Base-by-base conservation (phyloP, 23 tunicate genomes). In the Corella eumyota region DNA sequence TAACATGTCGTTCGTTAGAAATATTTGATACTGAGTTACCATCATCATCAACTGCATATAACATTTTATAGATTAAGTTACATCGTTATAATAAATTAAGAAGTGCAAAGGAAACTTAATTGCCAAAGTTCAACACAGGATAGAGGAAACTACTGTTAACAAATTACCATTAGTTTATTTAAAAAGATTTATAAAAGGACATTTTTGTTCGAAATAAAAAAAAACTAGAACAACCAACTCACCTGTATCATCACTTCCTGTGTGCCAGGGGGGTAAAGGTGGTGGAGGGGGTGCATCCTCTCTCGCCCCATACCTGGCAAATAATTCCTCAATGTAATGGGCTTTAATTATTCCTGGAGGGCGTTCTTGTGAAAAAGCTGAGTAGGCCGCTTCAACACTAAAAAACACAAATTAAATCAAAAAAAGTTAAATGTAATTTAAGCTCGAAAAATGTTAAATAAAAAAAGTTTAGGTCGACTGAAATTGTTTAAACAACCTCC, bases 301-400 rank as follows among this genome's bases (percentile, higher is more conserved):
- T 6, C 53, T 75, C 31, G 47, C 66, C 6, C 85, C 98, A 57
- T 90, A 90, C 0, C 98, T 65, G 6, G 70, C 62, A 66, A 75
- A 90, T 28, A 90, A 66, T 46, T 81, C 85, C 45, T 90, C 76
- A 33, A 90, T 78, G 61, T 90, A 90, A 63, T 90, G 88, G 0
- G 78, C 81, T 75, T 90, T 90, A 30, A 81, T 74, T 1, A 90
- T 90, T 1, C 98, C 98, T 29, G 98, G 97, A 0, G 97, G 83
- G 1, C 98, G 68, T 4, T 74, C 73, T 50, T 81, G 77, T 35
- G 86, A 53, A 65, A 90, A 90, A 3, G 82, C 74, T 6, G 74
- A 65, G 46, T 64, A 69, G 11, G 98, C 91, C 48, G 98, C 98
- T 58, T 90, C 98, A 37, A 90, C 75, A 46, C 83, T 84, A 57